phyloP scores from a whole-genome alignment of 2,797 vertebrate genomes.

The Falco biarmicus region DNA sequence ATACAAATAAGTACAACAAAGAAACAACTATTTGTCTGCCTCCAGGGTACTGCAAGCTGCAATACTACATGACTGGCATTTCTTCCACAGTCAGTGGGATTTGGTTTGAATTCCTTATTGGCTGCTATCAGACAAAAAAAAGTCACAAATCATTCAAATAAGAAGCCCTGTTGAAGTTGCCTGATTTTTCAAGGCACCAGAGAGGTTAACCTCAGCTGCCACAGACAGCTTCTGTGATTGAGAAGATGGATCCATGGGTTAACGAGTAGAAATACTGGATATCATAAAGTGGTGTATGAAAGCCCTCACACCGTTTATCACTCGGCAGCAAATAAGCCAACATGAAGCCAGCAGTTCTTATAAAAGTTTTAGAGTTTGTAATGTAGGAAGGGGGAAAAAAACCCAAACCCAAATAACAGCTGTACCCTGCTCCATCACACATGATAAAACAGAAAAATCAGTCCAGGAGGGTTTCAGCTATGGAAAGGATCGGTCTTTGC shows the following conservation, averaged over 20 bases:
- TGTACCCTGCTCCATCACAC: neutral
- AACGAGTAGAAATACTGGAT: neutral
- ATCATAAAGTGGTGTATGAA: neutral
- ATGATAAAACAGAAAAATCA: neutral
- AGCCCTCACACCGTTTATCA: neutral
- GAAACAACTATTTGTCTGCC: conserved; percentile 13
- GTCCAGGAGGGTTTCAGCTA: neutral
- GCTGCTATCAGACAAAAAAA: neutral
- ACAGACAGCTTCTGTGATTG: neutral
- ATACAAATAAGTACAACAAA: neutral
- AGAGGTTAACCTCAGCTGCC: neutral
- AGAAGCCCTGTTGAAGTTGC: neutral
- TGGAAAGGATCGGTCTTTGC: neutral
- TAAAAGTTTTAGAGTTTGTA: neutral
- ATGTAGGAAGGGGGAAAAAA: neutral
- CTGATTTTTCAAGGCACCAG: neutral
- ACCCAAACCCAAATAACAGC: neutral
- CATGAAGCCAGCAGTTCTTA: neutral
- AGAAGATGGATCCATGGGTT: neutral
- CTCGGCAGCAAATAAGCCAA: neutral
- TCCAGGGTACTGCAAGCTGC: neutral
- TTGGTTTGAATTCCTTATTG: conserved; percentile 2
- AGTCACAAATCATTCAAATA: neutral
- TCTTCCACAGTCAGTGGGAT: neutral
- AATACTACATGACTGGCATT: neutral